Percentiles rank a stretch among this genome's conserved stretches.
These are phyloP conservation scores for Belgica antarctica DNA, from an alignment of 2,888 invertebrate genomes.

Conservation along the genomic window DNA sequence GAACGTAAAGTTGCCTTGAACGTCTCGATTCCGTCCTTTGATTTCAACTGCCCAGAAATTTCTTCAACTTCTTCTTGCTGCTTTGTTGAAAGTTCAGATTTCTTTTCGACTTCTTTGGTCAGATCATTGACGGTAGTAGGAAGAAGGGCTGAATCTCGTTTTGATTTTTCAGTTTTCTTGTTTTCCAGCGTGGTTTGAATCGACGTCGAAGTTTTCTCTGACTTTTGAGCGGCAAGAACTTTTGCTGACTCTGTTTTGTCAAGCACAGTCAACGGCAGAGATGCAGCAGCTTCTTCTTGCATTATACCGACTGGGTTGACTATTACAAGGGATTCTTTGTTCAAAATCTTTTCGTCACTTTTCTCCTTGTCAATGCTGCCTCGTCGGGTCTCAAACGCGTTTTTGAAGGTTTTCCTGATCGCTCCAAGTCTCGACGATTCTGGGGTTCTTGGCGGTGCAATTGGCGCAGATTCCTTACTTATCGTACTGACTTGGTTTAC, in stretches of 20 bases:
- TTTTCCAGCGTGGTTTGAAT: slow-evolving; percentile 60
- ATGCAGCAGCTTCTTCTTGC: too few relatives aligned
- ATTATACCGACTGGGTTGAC: slow-evolving; percentile 50
- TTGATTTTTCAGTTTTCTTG: slow-evolving; percentile 51
- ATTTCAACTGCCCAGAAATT: slow-evolving; percentile 46
- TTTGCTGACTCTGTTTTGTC: too few relatives aligned
- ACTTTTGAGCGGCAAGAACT: too few relatives aligned
- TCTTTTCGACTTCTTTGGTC: background rate
- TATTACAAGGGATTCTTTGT: slow-evolving; percentile 42
- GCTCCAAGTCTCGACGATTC: slow-evolving; percentile 46
- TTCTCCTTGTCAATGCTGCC: slow-evolving; percentile 31
- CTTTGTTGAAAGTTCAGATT: slow-evolving; percentile 21
- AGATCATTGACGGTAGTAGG: slow-evolving; percentile 43
- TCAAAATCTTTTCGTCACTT: slow-evolving; percentile 29
- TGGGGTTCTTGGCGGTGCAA: slow-evolving; percentile 57
- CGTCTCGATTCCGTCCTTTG: slow-evolving; percentile 46
- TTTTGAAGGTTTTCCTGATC: slow-evolving; percentile 47
- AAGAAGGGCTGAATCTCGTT: slow-evolving; percentile 20
- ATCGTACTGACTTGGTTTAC: slow-evolving; percentile 70
- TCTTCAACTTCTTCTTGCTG: slow-evolving; percentile 44
- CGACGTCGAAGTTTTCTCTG: slow-evolving; percentile 59
- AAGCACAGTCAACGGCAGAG: too few relatives aligned
- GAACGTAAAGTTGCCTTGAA: slow-evolving; percentile 45
- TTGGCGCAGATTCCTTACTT: slow-evolving; percentile 61
- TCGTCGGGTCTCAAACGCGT: slow-evolving; percentile 7